Percentiles rank a stretch among this genome's conserved stretches.
These are phyloP conservation scores for Oegoconia quadripuncta DNA, from an alignment of 2,888 invertebrate genomes.

Conservation along the genomic window DNA sequence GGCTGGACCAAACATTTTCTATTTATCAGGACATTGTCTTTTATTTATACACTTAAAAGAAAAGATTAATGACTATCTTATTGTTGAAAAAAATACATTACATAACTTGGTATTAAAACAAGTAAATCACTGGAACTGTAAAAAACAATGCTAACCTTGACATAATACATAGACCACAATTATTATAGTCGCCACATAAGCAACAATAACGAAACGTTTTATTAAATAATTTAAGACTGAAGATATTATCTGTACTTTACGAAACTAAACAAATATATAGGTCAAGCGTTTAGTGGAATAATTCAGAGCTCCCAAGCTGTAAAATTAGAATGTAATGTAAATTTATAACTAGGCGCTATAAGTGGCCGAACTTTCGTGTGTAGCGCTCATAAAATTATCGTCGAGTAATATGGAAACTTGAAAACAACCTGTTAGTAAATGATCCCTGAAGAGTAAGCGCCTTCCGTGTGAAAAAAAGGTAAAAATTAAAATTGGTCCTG, in stretches of 20 bases:
- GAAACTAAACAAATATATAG: conserved; percentile 36
- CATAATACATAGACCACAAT: no score
- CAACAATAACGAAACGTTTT: conserved; percentile 2
- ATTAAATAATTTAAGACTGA: conserved; percentile 26
- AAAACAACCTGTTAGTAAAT: conserved; percentile 64
- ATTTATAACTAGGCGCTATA: conserved; percentile 36
- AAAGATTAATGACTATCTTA: no score
- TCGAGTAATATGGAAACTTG: conserved; percentile 54
- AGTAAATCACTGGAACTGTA: no score
- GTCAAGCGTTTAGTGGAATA: conserved; percentile 36
- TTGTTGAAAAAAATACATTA: no score
- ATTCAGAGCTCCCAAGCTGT: conserved; percentile 24
- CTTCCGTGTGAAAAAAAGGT: conserved; percentile 2
- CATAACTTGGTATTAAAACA: no score
- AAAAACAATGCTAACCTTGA: no score
- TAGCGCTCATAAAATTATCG: conserved; percentile 67
- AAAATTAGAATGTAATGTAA: conserved; percentile 32
- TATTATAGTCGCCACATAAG: no score
- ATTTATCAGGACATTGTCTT: no score
- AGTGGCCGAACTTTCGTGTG: conserved; percentile 62
- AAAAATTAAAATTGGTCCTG: not conserved
- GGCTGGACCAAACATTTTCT: no score
- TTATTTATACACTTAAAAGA: no score
- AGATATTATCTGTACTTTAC: conserved; percentile 23
- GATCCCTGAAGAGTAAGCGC: conserved; percentile 38